Conservation (phyloP, 2,888 invertebrate genomes). For the Ypsolopha sequella region DNA sequence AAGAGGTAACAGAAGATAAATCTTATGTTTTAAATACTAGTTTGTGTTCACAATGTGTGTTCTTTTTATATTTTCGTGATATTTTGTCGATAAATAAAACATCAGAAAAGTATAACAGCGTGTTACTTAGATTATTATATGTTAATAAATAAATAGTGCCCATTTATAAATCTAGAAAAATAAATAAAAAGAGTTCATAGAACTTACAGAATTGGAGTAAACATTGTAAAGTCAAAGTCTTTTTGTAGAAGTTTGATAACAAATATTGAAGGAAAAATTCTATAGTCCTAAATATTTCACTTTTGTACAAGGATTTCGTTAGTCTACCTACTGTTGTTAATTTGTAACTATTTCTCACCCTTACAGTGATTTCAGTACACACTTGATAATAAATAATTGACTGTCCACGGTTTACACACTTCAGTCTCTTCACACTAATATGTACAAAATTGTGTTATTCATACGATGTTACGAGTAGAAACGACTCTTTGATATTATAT, state of each 20-base stretch:
- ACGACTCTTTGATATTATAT: slow-evolving; percentile 71
- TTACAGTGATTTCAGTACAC: slow-evolving; percentile 36
- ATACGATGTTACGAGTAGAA: slow-evolving; percentile 74
- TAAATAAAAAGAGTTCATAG: slow-evolving; percentile 2
- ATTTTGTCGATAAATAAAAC: background rate
- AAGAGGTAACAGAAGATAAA: slow-evolving; percentile 69
- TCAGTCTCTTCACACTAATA: slow-evolving; percentile 70
- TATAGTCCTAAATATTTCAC: too few species aligned
- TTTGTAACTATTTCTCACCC: slow-evolving; percentile 6
- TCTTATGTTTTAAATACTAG: slow-evolving; percentile 56
- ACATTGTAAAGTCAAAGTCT: background rate
- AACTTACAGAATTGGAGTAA: slow-evolving; percentile 4
- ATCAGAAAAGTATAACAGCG: background rate
- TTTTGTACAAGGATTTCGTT: too few species aligned
- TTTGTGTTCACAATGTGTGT: slow-evolving; percentile 30
- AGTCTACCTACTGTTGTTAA: background rate
- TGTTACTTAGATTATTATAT: background rate
- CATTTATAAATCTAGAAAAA: background rate
- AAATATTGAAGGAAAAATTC: too few species aligned
- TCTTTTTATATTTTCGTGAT: background rate
- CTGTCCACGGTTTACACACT: slow-evolving; percentile 47
- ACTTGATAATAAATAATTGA: slow-evolving; percentile 44
- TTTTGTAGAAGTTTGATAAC: too few species aligned
- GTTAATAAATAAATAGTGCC: background rate
- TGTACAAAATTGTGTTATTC: slow-evolving; percentile 59